Percentiles rank a stretch among this genome's conserved stretches.
Evolutionary conservation across 1,140 invertebrate genomes (phyloP).

Genomic region (Cydia amplana): DNA sequence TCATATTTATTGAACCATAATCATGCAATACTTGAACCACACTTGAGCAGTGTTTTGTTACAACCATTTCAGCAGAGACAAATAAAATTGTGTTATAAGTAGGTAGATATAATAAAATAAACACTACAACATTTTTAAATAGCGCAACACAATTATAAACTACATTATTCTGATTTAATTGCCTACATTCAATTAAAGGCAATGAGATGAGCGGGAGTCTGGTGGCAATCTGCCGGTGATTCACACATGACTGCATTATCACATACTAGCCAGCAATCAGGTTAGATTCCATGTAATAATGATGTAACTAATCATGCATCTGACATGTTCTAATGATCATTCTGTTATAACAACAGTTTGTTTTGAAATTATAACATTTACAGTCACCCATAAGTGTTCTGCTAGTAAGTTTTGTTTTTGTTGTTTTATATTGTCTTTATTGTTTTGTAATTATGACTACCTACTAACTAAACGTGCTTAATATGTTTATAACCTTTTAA

Average conservation of each 20-base stretch:
- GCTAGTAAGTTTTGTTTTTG: not conserved
- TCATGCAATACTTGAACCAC: no score
- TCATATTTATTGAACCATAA: no score
- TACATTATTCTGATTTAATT: conserved; percentile 41
- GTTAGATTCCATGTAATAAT: conserved; percentile 43
- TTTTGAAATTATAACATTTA: not conserved
- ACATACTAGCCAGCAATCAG: conserved; percentile 48
- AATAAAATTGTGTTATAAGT: not conserved
- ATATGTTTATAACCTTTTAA: no score
- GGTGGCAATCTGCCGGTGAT: conserved; percentile 64
- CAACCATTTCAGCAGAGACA: not conserved
- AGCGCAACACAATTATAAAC: not conserved
- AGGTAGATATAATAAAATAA: not conserved
- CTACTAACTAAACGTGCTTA: not conserved
- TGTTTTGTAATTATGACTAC: not conserved
- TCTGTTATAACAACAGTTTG: not conserved
- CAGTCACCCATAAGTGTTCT: not conserved
- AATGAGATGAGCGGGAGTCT: conserved; percentile 55
- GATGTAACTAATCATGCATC: conserved; percentile 18
- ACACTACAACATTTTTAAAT: not conserved
- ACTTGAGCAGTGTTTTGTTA: no score
- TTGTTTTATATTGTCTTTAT: not conserved
- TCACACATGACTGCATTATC: conserved; percentile 57
- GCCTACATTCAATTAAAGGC: conserved; percentile 65
- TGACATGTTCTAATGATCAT: conserved; percentile 8